Evolutionary conservation across 2,113 vertebrate genomes (phyloP).

Genomic region (Triplophysa tibetana): DNA sequence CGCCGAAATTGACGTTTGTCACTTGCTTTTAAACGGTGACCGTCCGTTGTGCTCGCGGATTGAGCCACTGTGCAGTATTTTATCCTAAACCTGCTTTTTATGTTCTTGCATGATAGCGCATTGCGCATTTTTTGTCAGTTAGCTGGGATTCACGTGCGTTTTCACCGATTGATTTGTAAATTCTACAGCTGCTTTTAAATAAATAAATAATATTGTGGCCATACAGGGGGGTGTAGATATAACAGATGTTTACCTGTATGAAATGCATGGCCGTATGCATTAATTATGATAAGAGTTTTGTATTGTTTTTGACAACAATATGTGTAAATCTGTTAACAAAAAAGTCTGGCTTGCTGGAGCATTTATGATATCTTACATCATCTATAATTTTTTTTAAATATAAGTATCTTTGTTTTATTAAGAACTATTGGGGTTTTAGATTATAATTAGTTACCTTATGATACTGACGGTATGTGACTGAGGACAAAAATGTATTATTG

Average conservation of each 20-base stretch:
- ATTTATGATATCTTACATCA: not conserved
- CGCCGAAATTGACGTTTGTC: not conserved
- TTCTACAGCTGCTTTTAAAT: not conserved
- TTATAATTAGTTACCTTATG: not conserved
- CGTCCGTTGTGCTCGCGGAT: constrained; percentile 6
- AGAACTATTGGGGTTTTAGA: not conserved
- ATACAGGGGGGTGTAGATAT: not conserved
- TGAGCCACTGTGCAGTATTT: not conserved
- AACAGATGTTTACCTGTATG: not conserved
- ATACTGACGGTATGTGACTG: not conserved
- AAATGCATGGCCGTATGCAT: not conserved
- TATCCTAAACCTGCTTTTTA: not conserved
- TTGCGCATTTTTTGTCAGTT: constrained; percentile 68
- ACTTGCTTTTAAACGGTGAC: not conserved
- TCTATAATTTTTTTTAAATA: no score
- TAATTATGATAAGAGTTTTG: not conserved
- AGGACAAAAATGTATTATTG: constrained; percentile 15
- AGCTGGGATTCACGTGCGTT: constrained; percentile 13
- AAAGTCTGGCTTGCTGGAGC: not conserved
- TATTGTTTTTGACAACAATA: constrained; percentile 20
- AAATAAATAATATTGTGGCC: not conserved
- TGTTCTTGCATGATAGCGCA: constrained; percentile 63
- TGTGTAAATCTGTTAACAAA: not conserved
- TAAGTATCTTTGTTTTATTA: not conserved
- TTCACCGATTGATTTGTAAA: not conserved